phyloP scores from a whole-genome alignment of 2,797 vertebrate species.

The Otus scops region DNA sequence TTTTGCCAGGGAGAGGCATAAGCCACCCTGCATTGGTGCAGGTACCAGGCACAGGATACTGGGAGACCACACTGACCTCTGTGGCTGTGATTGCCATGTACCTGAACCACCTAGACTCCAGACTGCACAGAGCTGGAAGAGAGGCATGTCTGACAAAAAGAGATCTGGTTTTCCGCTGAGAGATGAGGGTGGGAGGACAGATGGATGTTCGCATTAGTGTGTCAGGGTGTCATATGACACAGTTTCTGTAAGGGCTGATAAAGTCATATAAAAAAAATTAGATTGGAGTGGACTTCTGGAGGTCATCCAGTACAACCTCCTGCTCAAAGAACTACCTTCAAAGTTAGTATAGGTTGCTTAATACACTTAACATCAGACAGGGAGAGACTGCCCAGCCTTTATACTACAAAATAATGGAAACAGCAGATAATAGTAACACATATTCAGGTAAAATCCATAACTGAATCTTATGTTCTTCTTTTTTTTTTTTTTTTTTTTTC shows the following conservation, averaged over 20 bases:
- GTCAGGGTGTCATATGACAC: background rate
- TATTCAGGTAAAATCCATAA: background rate
- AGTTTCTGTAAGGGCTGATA: background rate
- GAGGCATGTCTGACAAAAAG: background rate
- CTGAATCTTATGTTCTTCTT: background rate
- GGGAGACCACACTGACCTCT: accelerated
- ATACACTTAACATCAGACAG: background rate
- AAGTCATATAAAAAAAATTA: background rate
- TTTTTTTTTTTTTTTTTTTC: background rate
- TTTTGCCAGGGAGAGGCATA: background rate
- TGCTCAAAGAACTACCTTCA: background rate
- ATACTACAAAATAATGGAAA: background rate
- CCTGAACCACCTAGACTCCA: background rate
- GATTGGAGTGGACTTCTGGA: background rate
- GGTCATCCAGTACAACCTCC: background rate
- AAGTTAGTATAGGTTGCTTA: background rate
- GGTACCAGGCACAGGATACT: background rate
- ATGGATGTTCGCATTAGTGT: background rate
- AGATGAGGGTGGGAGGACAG: background rate
- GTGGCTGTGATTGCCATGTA: background rate
- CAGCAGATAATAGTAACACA: background rate
- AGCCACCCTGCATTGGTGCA: background rate
- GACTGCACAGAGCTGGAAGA: background rate
- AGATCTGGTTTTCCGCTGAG: background rate
- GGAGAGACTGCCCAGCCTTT: background rate